phyloP scores from a whole-genome alignment of 2,888 invertebrate species.

The Lacanobia wlatinum region DNA sequence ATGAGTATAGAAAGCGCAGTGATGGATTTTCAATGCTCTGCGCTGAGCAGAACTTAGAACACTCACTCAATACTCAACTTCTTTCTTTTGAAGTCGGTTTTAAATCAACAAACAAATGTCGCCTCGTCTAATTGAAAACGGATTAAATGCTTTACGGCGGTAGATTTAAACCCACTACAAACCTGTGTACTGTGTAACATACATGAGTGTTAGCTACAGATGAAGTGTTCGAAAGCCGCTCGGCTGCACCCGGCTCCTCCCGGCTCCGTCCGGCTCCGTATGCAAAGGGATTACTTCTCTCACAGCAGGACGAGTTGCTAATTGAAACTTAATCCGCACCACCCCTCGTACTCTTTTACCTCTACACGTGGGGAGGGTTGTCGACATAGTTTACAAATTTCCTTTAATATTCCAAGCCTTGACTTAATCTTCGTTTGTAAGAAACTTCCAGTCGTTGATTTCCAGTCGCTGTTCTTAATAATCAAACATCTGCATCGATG shows the following conservation, averaged over 20 bases:
- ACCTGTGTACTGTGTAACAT: not conserved
- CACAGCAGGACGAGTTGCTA: conserved; percentile 38
- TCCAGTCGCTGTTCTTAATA: too few species aligned
- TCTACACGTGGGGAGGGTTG: conserved; percentile 38
- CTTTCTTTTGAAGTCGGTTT: too few species aligned
- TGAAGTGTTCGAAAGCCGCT: not conserved
- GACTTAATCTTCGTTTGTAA: too few species aligned
- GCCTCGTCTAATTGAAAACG: not conserved
- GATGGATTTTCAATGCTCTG: not conserved
- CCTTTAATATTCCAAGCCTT: not conserved
- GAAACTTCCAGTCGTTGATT: too few species aligned
- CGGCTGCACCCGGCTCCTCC: not conserved
- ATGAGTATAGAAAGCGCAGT: not conserved
- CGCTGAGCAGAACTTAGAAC: too few species aligned
- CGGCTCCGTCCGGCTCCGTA: not conserved
- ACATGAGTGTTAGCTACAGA: not conserved
- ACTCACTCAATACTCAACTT: too few species aligned
- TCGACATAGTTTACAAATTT: not conserved
- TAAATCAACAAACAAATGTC: too few species aligned
- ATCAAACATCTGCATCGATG: too few species aligned
- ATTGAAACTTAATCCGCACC: conserved; percentile 66
- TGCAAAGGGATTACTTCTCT: conserved; percentile 25
- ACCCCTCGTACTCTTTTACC: conserved; percentile 23
- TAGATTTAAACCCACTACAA: not conserved
- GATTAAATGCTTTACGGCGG: not conserved